Evolutionary conservation across 1,140 invertebrate species (phyloP).

Genomic region (Apis cerana): DNA sequence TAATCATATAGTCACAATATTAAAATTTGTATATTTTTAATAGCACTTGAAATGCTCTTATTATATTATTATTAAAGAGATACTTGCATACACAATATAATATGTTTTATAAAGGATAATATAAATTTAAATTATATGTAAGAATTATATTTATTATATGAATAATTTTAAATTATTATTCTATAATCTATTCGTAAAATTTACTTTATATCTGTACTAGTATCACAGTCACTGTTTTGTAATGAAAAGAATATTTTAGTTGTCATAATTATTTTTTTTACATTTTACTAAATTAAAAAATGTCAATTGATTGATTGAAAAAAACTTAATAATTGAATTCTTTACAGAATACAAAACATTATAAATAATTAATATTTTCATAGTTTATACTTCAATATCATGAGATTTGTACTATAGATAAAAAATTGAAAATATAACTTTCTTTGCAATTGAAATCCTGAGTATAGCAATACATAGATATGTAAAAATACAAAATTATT

Average conservation of each 20-base stretch:
- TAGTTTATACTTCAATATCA: background rate
- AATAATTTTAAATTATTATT: slow-evolving; percentile 2
- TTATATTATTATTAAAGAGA: background rate
- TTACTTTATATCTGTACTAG: slow-evolving; percentile 30
- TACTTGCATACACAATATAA: background rate
- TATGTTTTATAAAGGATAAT: background rate
- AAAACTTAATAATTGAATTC: background rate
- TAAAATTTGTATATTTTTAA: slow-evolving; percentile 5
- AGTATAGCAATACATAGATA: slow-evolving; percentile 44
- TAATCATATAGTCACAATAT: background rate
- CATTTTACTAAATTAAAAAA: background rate
- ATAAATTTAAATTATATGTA: background rate
- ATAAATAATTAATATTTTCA: background rate
- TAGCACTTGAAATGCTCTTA: background rate
- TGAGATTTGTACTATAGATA: slow-evolving; percentile 22
- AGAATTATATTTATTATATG: slow-evolving; percentile 15
- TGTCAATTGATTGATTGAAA: background rate
- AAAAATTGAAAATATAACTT: slow-evolving; percentile 23
- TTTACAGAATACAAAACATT: background rate
- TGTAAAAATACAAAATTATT: slow-evolving; percentile 54
- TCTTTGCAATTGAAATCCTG: background rate
- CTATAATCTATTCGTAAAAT: slow-evolving; percentile 7
- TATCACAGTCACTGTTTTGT: slow-evolving; percentile 42
- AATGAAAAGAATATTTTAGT: slow-evolving; percentile 20
- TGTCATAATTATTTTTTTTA: background rate